Evolutionary conservation across 2,797 vertebrate species (phyloP), one percentile per base, ranked within the genome.

Genomic region (Notolepis coatsorum): DNA sequence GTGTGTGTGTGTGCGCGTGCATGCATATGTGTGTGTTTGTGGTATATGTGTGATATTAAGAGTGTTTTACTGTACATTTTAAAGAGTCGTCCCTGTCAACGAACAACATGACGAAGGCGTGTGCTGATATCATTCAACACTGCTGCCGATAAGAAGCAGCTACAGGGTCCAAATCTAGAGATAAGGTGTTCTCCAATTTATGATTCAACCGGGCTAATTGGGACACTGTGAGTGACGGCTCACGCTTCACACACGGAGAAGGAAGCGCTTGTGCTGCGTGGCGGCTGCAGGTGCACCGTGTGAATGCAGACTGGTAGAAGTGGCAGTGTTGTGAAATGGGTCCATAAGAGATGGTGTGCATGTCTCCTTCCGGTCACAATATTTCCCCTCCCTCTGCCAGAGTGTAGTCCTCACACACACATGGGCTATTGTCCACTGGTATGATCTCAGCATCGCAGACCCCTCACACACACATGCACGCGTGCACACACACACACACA

Each of bases 361-460:
- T 71, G 68, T 83, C 81, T 77, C 71, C 63, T 85, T 87, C 81
- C 78, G 71, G 84, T 79, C 65, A 73, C 48, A 42, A 85, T 81
- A 88, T 90, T 88, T 90, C 77, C 82, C 73, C 79, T 80, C 77
- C 55, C 72, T 80, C 68, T 73, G 71, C 82, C 85, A 88, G 81
- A 87, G 73, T 82, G 56, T 73, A 71, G 61, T 9, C 48, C 77
- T 87, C 87, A 93, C 92, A 93, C 87, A 93, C 92, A 93, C 91
- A 90, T 27, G 50, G 50, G 68, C 80, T 86, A 88, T 94, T 93
- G 92, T 94, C 71, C 80, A 61, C 43, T 85, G 64, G 72, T 84
- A 91, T 93, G 92, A 91, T 91, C 89, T 91, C 89, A 93, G 84
- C 86, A 65, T 56, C 46, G 50, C 62, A 79, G 65, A 69, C 70